phyloP scores from a whole-genome alignment of 2,888 invertebrate genomes.

The Epirrhoe tristata region DNA sequence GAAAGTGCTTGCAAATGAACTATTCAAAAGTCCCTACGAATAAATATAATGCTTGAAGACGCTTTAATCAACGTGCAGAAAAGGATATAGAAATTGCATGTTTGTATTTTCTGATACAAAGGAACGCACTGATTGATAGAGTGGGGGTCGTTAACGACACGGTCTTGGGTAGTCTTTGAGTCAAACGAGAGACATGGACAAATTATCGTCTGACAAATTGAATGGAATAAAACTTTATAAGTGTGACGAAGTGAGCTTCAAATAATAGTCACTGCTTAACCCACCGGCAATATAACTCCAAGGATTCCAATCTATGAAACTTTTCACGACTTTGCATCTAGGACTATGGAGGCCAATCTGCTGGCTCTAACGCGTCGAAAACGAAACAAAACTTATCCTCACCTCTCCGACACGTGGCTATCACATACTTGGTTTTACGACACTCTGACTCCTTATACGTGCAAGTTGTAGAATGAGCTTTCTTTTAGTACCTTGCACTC shows the following conservation, averaged over 20 bases:
- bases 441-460: not conserved
- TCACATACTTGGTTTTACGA: conserved; percentile 5
- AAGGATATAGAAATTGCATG: conserved; percentile 17
- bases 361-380: not conserved
- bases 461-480: conserved; percentile 1
- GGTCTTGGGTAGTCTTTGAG: conserved; percentile 34
- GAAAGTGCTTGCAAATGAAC: conserved; percentile 22
- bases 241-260: conserved; percentile 46
- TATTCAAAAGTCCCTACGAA: conserved; percentile 17
- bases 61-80: conserved; percentile 14
- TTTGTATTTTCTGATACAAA: conserved; percentile 15
- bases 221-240: conserved; percentile 56
- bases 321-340: not conserved
- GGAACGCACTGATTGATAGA: conserved; percentile 48
- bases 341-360: not conserved
- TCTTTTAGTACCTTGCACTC: not conserved
- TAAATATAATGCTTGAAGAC: conserved; percentile 18
- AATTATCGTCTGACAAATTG: conserved; percentile 55
- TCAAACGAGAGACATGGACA: conserved; percentile 54
- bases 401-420: not conserved
- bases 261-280: conserved; percentile 11
- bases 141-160: conserved; percentile 48
- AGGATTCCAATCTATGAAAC: not conserved
- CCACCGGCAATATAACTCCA: not conserved
- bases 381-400: not conserved